Percentiles rank a stretch among this genome's conserved stretches.
Conservation (phyloP, 2,888 invertebrate species). For the Zelleria hepariella region DNA sequence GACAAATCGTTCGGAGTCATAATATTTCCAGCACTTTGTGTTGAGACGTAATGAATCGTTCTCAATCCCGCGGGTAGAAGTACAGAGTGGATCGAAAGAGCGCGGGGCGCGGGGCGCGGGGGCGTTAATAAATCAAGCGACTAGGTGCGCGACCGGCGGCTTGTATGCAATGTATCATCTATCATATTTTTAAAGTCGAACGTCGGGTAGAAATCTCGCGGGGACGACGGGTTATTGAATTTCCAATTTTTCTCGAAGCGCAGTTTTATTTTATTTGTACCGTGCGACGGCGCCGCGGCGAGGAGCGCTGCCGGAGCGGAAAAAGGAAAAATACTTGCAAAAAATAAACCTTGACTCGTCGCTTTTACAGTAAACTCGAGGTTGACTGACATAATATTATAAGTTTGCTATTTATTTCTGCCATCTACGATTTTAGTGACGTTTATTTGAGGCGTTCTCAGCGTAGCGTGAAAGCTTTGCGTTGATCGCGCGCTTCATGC, state of each 20-base stretch:
- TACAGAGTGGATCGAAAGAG: background rate
- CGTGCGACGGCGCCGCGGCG: constrained; percentile 18
- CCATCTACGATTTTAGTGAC: background rate
- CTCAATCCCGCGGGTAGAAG: background rate
- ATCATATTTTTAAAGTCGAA: constrained; percentile 36
- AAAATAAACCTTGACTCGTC: background rate
- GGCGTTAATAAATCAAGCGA: constrained; percentile 7
- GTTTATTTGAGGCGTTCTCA: background rate
- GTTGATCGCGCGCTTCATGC: background rate
- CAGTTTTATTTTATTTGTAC: constrained; percentile 32
- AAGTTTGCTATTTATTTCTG: background rate
- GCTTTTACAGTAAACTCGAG: background rate
- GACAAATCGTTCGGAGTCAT: background rate
- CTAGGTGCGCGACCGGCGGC: background rate
- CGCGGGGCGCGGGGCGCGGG: background rate
- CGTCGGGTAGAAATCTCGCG: constrained; percentile 25
- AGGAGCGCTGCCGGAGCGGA: constrained; percentile 14
- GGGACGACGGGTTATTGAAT: constrained; percentile 36
- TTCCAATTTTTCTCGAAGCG: constrained; percentile 29
- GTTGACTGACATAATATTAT: background rate
- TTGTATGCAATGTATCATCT: constrained; percentile 23
- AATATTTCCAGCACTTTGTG: background rate
- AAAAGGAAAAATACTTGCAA: constrained; percentile 1
- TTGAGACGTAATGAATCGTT: background rate
- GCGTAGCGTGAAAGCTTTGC: background rate